Percentiles rank a stretch among this genome's conserved stretches.
Conservation (phyloP, 2,888 invertebrate genomes). For the Drosophila prolongata region DNA sequence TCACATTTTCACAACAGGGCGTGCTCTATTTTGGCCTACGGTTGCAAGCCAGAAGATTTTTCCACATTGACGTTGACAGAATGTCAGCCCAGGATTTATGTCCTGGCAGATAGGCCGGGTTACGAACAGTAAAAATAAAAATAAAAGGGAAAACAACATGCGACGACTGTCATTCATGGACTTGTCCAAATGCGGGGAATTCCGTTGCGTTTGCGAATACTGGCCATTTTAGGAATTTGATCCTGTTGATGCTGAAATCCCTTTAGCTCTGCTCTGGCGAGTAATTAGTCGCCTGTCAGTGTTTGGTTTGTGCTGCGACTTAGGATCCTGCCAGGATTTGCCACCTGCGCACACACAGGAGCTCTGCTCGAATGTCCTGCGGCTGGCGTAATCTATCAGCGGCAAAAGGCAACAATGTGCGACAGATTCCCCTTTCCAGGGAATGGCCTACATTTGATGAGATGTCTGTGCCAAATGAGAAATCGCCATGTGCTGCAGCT, state of each 20-base stretch:
- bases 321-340: constrained; percentile 19
- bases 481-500: constrained; percentile 62
- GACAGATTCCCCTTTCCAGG: constrained; percentile 35
- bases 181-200: constrained; percentile 58
- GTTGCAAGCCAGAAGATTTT: constrained; percentile 15
- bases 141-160: constrained; percentile 26
- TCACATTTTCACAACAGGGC: constrained; percentile 24
- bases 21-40: constrained; percentile 38
- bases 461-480: constrained; percentile 68
- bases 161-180: constrained; percentile 60
- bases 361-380: constrained; percentile 23
- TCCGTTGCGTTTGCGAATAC: constrained; percentile 36
- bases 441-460: constrained; percentile 67
- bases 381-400: constrained; percentile 41
- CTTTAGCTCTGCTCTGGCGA: constrained; percentile 58
- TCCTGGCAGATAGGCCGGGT: constrained; percentile 33
- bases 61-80: constrained; percentile 67
- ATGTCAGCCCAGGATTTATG: constrained; percentile 67
- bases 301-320: constrained; percentile 43
- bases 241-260: constrained; percentile 62
- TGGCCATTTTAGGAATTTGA: constrained; percentile 49
- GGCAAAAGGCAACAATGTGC: constrained; percentile 42
- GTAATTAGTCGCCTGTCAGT: constrained; percentile 78
- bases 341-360: constrained; percentile 33
- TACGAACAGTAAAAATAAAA: constrained; percentile 5